Conservation (phyloP, 2,888 invertebrate genomes). For the Nemotelus pantherinus region DNA sequence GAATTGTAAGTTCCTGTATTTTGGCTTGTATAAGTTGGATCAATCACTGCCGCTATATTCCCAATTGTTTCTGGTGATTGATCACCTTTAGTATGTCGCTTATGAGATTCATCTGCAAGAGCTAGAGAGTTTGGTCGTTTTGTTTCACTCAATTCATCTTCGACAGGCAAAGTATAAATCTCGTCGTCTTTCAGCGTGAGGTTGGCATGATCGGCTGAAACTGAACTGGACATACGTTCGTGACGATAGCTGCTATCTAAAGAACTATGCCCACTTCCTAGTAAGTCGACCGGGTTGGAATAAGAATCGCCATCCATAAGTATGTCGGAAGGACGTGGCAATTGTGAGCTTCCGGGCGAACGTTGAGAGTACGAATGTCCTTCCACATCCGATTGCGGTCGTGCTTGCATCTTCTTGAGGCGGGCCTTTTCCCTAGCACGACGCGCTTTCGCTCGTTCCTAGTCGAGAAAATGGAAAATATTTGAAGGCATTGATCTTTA, state of each 20-base stretch:
- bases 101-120: conserved; percentile 10
- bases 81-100: conserved; percentile 9
- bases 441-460: conserved; percentile 76
- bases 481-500: neutral
- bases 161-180: conserved; percentile 63
- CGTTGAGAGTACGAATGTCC: conserved; percentile 46
- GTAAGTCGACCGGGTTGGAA: conserved; percentile 68
- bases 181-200: conserved; percentile 59
- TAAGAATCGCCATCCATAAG: conserved; percentile 63
- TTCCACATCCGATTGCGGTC: conserved; percentile 56
- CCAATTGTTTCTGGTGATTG: conserved; percentile 52
- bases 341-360: conserved; percentile 27
- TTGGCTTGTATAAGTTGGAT: conserved; percentile 69
- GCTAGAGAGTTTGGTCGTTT: conserved; percentile 49
- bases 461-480: conserved; percentile 46
- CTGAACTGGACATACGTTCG: conserved; percentile 26
- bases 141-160: conserved; percentile 58
- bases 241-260: conserved; percentile 29
- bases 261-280: conserved; percentile 53
- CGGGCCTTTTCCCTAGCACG: conserved; percentile 77
- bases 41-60: conserved; percentile 75
- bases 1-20: conserved; percentile 50
- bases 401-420: conserved; percentile 68
- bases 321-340: conserved; percentile 50
- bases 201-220: conserved; percentile 26